Percentiles rank a stretch among this genome's conserved stretches.
Evolutionary conservation across 2,888 invertebrate species (phyloP).

Genomic region (Pandemis corylana): DNA sequence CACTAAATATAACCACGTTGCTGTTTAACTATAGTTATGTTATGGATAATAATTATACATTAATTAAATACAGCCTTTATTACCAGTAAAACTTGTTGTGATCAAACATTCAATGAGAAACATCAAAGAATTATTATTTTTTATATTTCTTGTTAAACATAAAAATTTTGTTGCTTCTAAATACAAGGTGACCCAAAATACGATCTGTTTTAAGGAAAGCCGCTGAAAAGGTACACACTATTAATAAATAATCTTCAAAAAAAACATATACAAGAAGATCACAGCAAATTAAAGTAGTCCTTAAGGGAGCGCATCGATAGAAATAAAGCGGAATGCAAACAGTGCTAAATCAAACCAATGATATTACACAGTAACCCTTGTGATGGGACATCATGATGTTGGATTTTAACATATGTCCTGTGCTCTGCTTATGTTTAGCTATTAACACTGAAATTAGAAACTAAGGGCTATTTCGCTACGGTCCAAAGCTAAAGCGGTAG

Average conservation of each 20-base stretch:
- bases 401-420: no score
- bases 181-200: not conserved
- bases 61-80: constrained; percentile 8
- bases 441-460: no score
- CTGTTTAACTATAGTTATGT: no score
- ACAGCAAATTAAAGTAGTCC: not conserved
- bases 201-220: not conserved
- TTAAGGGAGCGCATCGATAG: no score
- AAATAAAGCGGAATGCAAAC: no score
- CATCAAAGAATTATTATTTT: constrained; percentile 24
- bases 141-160: not conserved
- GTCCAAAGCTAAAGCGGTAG: no score
- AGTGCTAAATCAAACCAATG: no score
- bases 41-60: not conserved
- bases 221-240: not conserved
- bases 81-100: constrained; percentile 21
- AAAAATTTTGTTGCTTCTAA: not conserved
- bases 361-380: no score
- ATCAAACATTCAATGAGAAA: constrained; percentile 12
- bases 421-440: no score
- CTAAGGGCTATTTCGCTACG: no score
- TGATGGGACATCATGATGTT: no score
- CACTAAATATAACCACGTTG: no score
- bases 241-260: not conserved
- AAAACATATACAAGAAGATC: not conserved